A percentile compares a stretch with the other conserved stretches of the same genome.
Conservation (phyloP, 2,113 vertebrate genomes). For the Pelmatolapia mariae region DNA sequence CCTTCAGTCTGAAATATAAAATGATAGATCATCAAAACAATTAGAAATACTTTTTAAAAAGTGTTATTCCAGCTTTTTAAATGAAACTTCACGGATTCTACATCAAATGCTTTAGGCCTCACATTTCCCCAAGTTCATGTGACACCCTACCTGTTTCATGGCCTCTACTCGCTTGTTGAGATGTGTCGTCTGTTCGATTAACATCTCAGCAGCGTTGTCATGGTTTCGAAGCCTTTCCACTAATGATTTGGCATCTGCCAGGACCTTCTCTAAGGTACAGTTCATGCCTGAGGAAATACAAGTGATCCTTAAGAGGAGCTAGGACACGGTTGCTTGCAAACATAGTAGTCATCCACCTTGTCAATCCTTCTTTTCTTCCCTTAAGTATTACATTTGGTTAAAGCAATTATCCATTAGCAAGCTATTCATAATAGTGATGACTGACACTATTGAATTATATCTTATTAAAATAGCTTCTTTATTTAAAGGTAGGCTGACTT, state of each 20-base stretch:
- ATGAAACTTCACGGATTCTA: neutral
- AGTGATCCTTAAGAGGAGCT: neutral
- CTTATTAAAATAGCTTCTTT: neutral
- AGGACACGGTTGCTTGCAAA: neutral
- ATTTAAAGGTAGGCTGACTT: neutral
- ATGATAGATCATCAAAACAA: neutral
- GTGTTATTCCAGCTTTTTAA: neutral
- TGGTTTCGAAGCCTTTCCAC: constrained; percentile 92
- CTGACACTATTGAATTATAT: neutral
- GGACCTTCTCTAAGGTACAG: constrained; percentile 89
- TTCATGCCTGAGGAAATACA: constrained; percentile 78
- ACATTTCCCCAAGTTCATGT: neutral
- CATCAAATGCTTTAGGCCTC: neutral
- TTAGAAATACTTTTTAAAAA: neutral
- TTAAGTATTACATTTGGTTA: neutral
- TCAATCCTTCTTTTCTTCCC: neutral
- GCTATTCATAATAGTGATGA: neutral
- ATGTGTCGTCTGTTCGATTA: constrained; percentile 94
- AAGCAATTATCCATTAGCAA: neutral
- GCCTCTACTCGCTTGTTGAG: constrained; percentile 96
- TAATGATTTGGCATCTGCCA: constrained; percentile 92
- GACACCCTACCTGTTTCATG: constrained; percentile 88
- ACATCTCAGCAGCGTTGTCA: constrained; percentile 90
- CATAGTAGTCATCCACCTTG: neutral
- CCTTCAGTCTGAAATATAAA: neutral